Percentiles rank a stretch among this genome's conserved stretches.
These are phyloP conservation scores for Lytechinus variegatus DNA, from an alignment of 35 echinoderm and acorn worm species.

Conservation along the genomic window DNA sequence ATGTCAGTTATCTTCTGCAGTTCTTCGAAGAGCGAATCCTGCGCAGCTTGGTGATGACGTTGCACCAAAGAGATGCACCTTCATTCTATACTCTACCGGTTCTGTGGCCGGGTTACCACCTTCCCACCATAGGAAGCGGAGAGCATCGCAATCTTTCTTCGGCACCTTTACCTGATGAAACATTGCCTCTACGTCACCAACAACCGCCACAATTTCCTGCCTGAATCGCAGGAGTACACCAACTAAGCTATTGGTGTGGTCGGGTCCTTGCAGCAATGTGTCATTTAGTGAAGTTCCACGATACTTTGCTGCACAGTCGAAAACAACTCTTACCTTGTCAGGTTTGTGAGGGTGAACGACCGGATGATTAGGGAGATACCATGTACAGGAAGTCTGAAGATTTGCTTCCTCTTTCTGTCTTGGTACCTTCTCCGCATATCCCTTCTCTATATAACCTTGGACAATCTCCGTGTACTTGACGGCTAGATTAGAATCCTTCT, in stretches of 20 bases:
- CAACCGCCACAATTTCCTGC: constrained; percentile 39
- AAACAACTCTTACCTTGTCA: constrained; percentile 69
- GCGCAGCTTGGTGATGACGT: constrained; percentile 67
- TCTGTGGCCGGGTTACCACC: constrained; percentile 32
- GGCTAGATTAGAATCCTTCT: constrained; percentile 42
- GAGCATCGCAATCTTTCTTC: constrained; percentile 9
- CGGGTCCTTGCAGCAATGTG: constrained; percentile 53
- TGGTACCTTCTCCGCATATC: constrained; percentile 65
- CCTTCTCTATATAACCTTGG: constrained; percentile 57
- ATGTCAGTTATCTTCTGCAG: constrained; percentile 38
- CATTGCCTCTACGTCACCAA: constrained; percentile 65
- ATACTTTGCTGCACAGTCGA: constrained; percentile 72
- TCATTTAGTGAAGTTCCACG: constrained; percentile 57
- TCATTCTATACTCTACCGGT: constrained; percentile 42
- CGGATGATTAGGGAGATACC: constrained; percentile 74
- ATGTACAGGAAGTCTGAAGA: not conserved
- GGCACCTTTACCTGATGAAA: constrained; percentile 67
- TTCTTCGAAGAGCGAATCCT: constrained; percentile 53
- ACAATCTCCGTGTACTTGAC: constrained; percentile 62
- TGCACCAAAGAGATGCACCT: constrained; percentile 54
- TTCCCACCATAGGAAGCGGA: constrained; percentile 66
- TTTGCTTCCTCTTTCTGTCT: not conserved
- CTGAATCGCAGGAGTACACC: constrained; percentile 56
- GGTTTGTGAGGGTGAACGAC: constrained; percentile 74
- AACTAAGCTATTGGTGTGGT: constrained; percentile 49